Percentiles rank a stretch among this genome's conserved stretches.
Evolutionary conservation across 2,797 vertebrate genomes (phyloP).

Genomic region (Myoxocephalus aenaeus): DNA sequence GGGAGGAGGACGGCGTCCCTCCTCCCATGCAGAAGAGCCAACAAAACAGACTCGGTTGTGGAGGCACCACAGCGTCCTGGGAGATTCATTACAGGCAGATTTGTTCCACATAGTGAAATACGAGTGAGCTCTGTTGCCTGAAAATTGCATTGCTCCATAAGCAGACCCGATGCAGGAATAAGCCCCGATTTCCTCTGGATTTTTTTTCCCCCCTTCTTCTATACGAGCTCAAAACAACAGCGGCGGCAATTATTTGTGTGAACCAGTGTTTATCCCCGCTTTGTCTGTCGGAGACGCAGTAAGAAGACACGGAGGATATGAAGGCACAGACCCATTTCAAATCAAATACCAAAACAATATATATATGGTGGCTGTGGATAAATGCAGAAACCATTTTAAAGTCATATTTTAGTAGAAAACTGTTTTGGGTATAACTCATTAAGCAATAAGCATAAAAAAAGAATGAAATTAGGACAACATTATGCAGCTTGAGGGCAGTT

Average conservation of each 20-base stretch:
- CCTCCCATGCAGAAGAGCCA: slow-evolving; percentile 11
- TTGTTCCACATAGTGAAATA: slow-evolving; percentile 80
- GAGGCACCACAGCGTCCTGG: slow-evolving; percentile 70
- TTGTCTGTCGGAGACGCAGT: slow-evolving; percentile 43
- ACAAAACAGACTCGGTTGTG: slow-evolving; percentile 54
- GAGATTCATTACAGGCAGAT: slow-evolving; percentile 78
- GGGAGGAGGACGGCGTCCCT: no score
- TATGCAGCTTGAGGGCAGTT: no score
- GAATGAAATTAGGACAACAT: no score
- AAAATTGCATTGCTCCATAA: slow-evolving; percentile 72
- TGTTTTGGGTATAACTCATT: no score
- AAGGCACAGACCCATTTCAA: slow-evolving; percentile 12
- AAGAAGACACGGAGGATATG: slow-evolving; percentile 37
- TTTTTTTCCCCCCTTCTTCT: not conserved
- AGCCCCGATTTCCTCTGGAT: slow-evolving; percentile 47
- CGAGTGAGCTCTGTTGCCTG: slow-evolving; percentile 70
- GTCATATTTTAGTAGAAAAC: no score
- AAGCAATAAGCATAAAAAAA: no score
- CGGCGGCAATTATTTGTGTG: slow-evolving; percentile 64
- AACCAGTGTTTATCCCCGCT: slow-evolving; percentile 56
- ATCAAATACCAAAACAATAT: slow-evolving; percentile 45
- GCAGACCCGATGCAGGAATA: slow-evolving; percentile 55
- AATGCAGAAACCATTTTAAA: no score
- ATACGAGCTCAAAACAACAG: slow-evolving; percentile 47
- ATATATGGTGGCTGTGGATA: no score